Percentiles rank a stretch among this genome's conserved stretches.
These are phyloP conservation scores for Diabrotica balteata DNA, from an alignment of 2,888 invertebrate species.

Conservation along the genomic window DNA sequence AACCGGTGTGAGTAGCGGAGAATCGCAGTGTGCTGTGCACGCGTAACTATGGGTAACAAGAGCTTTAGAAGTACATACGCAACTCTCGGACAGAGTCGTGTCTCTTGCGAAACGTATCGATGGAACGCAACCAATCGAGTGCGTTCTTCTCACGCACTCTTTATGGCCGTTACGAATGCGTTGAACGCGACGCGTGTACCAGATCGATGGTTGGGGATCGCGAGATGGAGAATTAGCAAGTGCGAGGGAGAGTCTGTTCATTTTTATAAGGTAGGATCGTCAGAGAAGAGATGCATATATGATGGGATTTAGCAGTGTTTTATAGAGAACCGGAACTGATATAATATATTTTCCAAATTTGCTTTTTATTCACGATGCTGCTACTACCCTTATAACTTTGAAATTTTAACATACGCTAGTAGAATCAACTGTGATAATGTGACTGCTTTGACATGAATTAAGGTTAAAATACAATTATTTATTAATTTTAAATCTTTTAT, in stretches of 20 bases:
- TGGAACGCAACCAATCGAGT: slow-evolving; percentile 58
- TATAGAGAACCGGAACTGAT: no score
- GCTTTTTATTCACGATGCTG: no score
- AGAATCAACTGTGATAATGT: no score
- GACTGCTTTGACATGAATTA: no score
- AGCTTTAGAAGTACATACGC: slow-evolving; percentile 37
- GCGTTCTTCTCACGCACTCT: slow-evolving; percentile 58
- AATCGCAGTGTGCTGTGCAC: slow-evolving; percentile 29
- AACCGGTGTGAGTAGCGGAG: slow-evolving; percentile 9
- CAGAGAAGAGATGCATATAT: not conserved
- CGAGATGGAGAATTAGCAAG: slow-evolving; percentile 11
- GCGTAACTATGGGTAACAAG: slow-evolving; percentile 41
- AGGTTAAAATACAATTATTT: no score
- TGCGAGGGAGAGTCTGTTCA: slow-evolving; percentile 3
- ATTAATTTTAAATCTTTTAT: no score
- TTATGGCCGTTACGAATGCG: slow-evolving; percentile 58
- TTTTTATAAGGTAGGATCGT: slow-evolving; percentile 5
- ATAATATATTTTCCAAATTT: no score
- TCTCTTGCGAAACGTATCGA: slow-evolving; percentile 46
- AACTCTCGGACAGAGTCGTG: slow-evolving; percentile 28
- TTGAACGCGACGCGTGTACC: slow-evolving; percentile 51
- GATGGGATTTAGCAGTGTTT: no score
- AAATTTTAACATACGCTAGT: no score
- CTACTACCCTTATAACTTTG: no score
- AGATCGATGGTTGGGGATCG: slow-evolving; percentile 6